Evolutionary conservation across 2,888 invertebrate species (phyloP), one percentile per base, ranked within the genome.

Genomic region (Eristalis tenax): DNA sequence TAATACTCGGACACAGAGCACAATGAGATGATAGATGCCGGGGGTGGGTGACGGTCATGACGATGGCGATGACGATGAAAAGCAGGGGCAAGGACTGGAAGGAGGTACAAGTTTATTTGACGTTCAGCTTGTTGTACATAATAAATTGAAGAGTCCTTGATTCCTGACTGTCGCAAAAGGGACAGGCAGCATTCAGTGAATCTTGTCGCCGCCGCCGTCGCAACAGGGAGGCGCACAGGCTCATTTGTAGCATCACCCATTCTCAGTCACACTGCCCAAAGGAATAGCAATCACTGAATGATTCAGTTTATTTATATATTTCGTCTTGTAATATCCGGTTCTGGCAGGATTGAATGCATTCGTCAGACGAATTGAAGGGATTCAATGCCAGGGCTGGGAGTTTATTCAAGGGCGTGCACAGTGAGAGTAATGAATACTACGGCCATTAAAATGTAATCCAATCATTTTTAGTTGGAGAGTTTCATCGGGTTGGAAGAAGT

Each of bases 61-160:
- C 50, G 50, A 43, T 1, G 18, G n/a, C n/a, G n/a, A n/a, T 15
- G 18, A 70, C 13, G 43, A 28, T 40, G 66, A 43, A 32, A 22
- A 22, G 35, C n/a, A 3, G 35, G 28, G 38, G 10, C 23, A 56
- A 22, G 13, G 35, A 32, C 26, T 26, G 26, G 11, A 28, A 4
- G 61, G 38, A 13, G 15, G 65, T n/a, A 40, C 23, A 66, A 61
- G 32, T 80, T 79, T 66, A 79, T 80, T 80, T 74, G 73, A 80
- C 66, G 74, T 68, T 74, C 66, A 80, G 74, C 68, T 74, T 80
- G 73, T 61, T 74, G 80, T 80, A 74, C 68, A 74, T 74, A 74
- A 80, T 80, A 56, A 80, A 80, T 80, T 73, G 79, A 80, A 74
- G 73, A 10, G 71, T 74, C 68, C 68, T 74, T 80, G 73, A 79